phyloP scores from a whole-genome alignment of 2,797 vertebrate species.

The Muraenolepis orangiensis region DNA sequence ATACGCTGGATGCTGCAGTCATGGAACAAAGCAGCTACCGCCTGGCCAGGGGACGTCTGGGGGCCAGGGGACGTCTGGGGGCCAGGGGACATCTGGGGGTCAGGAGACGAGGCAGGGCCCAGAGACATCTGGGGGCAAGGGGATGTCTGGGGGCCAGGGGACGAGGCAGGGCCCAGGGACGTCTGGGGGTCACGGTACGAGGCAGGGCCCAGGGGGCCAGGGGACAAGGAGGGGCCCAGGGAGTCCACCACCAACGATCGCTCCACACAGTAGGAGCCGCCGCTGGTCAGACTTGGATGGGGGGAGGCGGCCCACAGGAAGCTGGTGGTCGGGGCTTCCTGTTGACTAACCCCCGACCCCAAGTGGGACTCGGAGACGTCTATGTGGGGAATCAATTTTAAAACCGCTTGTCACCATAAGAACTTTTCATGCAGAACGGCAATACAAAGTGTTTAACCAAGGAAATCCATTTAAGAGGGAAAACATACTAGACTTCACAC shows the following conservation, averaged over 20 bases:
- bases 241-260: not conserved
- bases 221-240: too few relatives aligned
- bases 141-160: not conserved
- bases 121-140: not conserved
- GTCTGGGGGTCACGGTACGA: not conserved
- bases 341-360: not conserved
- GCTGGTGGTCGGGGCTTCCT: not conserved
- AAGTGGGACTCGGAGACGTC: conserved; percentile 21
- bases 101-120: not conserved
- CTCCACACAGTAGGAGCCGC: not conserved
- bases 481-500: too few relatives aligned
- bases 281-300: not conserved
- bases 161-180: not conserved
- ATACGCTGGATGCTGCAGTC: conserved; percentile 63
- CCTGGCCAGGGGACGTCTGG: not conserved
- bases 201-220: not conserved
- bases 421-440: not conserved
- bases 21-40: conserved; percentile 31
- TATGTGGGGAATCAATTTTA: conserved; percentile 1
- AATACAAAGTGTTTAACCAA: not conserved
- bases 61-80: not conserved
- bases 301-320: not conserved
- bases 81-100: not conserved
- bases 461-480: not conserved
- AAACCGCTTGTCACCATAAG: not conserved